Conservation (phyloP, 2,113 vertebrate genomes). For the Ptychochromis oligacanthus region DNA sequence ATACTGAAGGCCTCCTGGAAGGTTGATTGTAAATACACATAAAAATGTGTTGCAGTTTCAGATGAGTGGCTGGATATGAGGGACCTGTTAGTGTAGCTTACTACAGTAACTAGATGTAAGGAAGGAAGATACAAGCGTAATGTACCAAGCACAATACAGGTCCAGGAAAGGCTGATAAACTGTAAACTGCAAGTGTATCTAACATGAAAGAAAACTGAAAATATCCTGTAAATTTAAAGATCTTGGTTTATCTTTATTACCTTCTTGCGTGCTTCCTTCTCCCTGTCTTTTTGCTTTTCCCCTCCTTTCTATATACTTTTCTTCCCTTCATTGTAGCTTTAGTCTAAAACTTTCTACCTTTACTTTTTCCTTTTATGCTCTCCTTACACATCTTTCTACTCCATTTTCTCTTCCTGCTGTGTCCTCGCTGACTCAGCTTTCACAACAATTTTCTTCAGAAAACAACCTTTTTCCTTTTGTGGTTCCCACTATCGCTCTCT, state of each 20-base stretch:
- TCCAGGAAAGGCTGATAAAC: too few species aligned
- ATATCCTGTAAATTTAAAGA: background rate
- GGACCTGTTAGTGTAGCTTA: background rate
- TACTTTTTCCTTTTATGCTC: background rate
- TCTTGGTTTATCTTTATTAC: too few species aligned
- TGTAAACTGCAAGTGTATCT: background rate
- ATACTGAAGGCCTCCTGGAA: background rate
- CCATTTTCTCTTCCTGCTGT: background rate
- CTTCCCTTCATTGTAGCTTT: background rate
- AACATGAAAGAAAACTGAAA: background rate
- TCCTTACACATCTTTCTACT: background rate
- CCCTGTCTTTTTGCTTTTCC: background rate
- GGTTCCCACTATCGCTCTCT: background rate
- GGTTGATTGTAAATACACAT: background rate
- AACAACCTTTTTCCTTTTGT: background rate
- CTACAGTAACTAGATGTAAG: background rate
- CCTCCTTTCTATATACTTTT: too few species aligned
- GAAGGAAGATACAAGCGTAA: background rate
- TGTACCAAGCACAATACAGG: background rate
- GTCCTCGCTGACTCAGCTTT: slow-evolving; percentile 27
- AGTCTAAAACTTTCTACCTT: background rate
- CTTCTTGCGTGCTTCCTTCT: background rate
- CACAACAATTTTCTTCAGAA: slow-evolving; percentile 7
- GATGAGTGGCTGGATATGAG: background rate
- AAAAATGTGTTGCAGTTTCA: background rate